Evolutionary conservation across 2,888 invertebrate genomes (phyloP).

Genomic region (Drosophila hamatofila): DNA sequence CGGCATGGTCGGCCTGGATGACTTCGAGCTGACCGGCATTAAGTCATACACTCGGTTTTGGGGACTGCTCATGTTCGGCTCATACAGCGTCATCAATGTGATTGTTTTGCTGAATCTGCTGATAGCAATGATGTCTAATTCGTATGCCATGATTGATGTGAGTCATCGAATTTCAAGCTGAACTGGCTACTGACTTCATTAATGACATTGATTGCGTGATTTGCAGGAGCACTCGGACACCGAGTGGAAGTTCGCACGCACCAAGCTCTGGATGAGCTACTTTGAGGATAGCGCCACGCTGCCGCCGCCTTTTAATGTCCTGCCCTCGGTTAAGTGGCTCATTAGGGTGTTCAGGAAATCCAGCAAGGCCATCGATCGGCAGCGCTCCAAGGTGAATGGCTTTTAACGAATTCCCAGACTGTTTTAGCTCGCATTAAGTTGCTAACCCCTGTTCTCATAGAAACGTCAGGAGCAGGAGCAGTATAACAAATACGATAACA

Average conservation of each 20-base stretch:
- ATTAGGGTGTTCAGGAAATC: constrained; percentile 88
- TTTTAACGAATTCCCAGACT: not conserved
- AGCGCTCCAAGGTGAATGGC: constrained; percentile 80
- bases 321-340: constrained; percentile 94
- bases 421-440: not conserved
- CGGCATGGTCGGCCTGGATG: constrained; percentile 94
- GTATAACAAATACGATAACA: constrained; percentile 90
- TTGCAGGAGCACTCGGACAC: constrained; percentile 95
- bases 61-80: constrained; percentile 98
- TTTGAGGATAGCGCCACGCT: constrained; percentile 96
- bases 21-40: constrained; percentile 94
- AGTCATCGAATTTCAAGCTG: constrained; percentile 85
- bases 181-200: not conserved
- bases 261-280: constrained; percentile 97
- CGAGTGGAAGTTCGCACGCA: constrained; percentile 98
- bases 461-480: constrained; percentile 88
- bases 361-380: constrained; percentile 85
- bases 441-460: constrained; percentile 40
- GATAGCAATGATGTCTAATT: constrained; percentile 99
- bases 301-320: constrained; percentile 96
- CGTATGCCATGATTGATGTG: constrained; percentile 96
- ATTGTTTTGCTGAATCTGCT: constrained; percentile 96
- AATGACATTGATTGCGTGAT: constrained; percentile 15
- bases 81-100: constrained; percentile 97
- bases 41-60: constrained; percentile 97